These are phyloP conservation scores for Ypsolopha scabrella DNA, from an alignment of 2,888 invertebrate genomes.

Conservation along the genomic window DNA sequence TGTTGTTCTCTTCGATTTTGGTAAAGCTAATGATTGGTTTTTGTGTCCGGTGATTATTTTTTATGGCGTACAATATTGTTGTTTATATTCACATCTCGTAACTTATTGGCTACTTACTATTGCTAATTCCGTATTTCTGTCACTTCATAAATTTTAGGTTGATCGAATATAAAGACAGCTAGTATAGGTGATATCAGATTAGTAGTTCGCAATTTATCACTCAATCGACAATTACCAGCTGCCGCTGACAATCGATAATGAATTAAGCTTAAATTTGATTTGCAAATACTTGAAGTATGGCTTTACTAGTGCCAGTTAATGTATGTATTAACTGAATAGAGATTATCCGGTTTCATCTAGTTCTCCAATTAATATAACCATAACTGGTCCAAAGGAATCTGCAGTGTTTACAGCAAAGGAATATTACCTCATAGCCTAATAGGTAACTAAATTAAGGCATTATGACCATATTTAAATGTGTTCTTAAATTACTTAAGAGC, in stretches of 20 bases:
- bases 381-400: slow-evolving; percentile 33
- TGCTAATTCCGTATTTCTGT: background rate
- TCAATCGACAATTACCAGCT: slow-evolving; percentile 28
- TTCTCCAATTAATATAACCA: slow-evolving; percentile 28
- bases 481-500: too few relatives aligned
- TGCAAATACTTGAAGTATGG: slow-evolving; percentile 31
- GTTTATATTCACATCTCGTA: too few relatives aligned
- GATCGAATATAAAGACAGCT: background rate
- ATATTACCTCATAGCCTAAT: background rate
- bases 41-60: too few relatives aligned
- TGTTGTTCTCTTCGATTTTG: slow-evolving; percentile 19
- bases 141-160: background rate
- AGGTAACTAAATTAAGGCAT: background rate
- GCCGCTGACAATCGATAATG: slow-evolving; percentile 38
- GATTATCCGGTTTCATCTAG: slow-evolving; percentile 1
- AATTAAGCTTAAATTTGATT: slow-evolving; percentile 40
- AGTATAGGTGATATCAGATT: slow-evolving; percentile 1
- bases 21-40: background rate
- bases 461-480: background rate
- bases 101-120: background rate
- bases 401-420: slow-evolving; percentile 8
- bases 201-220: slow-evolving; percentile 24
- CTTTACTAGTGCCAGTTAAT: background rate
- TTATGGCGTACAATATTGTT: too few relatives aligned
- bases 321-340: slow-evolving; percentile 1